A percentile compares a stretch with the other conserved stretches of the same genome.
These are phyloP conservation scores for Anthoscopus minutus DNA, from an alignment of 2,113 vertebrate species.

Conservation along the genomic window DNA sequence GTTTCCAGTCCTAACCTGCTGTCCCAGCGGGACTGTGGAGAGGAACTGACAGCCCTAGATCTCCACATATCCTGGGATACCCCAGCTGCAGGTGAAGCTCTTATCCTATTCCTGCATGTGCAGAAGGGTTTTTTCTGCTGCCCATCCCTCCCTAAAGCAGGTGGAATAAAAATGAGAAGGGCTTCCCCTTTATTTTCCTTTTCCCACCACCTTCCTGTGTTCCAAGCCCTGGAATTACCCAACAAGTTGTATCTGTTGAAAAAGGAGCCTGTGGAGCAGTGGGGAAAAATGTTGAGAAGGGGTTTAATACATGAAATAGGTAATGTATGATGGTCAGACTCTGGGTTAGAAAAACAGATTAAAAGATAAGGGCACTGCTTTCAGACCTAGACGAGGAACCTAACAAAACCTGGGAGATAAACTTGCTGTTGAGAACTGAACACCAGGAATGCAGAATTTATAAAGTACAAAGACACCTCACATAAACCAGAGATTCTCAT, in stretches of 20 bases:
- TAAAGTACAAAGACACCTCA: not conserved
- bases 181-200: not conserved
- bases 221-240: not conserved
- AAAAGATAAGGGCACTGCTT: not conserved
- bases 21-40: not conserved
- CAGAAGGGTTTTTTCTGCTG: not conserved
- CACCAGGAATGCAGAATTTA: not conserved
- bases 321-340: not conserved
- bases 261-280: not conserved
- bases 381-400: not conserved
- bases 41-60: not conserved
- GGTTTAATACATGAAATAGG: not conserved
- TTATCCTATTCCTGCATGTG: accelerated
- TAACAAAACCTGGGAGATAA: not conserved
- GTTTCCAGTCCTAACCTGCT: not conserved
- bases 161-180: not conserved
- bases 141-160: not conserved
- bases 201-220: not conserved
- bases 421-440: not conserved
- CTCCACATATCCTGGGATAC: not conserved
- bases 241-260: not conserved
- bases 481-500: not conserved
- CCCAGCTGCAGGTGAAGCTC: not conserved
- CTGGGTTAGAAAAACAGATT: not conserved
- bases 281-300: not conserved